phyloP scores from a whole-genome alignment of 2,113 vertebrate species.

The Xenopus laevis region DNA sequence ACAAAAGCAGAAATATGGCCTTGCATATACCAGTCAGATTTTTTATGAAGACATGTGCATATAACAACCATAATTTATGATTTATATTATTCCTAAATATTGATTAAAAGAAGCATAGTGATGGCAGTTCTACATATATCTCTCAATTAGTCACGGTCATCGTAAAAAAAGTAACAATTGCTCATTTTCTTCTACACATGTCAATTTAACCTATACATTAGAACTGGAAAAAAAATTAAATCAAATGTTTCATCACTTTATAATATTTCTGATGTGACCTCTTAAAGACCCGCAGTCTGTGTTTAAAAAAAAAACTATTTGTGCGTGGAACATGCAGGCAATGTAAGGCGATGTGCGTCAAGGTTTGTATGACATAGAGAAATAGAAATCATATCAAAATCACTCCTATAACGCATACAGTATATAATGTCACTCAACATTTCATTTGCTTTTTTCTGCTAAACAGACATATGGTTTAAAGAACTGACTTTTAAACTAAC shows the following conservation, averaged over 20 bases:
- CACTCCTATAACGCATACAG: conserved; percentile 16
- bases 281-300: conserved; percentile 17
- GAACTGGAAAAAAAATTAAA: no score
- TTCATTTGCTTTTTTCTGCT: neutral
- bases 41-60: no score
- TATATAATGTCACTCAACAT: conserved; percentile 11
- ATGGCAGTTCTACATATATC: no score
- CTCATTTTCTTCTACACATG: no score
- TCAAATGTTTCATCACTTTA: conserved; percentile 41
- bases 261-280: conserved; percentile 35
- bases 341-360: conserved; percentile 3
- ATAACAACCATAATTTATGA: no score
- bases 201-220: no score
- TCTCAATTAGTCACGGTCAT: no score
- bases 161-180: no score
- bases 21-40: no score
- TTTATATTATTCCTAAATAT: no score
- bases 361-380: conserved; percentile 19
- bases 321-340: conserved; percentile 5
- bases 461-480: conserved; percentile 5
- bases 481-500: neutral
- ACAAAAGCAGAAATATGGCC: no score
- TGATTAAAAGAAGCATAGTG: no score
- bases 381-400: conserved; percentile 14
- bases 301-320: conserved; percentile 8